Evolutionary conservation across 1,140 invertebrate species (phyloP), one percentile per base, ranked within the genome.

Genomic region (Apis dorsata): DNA sequence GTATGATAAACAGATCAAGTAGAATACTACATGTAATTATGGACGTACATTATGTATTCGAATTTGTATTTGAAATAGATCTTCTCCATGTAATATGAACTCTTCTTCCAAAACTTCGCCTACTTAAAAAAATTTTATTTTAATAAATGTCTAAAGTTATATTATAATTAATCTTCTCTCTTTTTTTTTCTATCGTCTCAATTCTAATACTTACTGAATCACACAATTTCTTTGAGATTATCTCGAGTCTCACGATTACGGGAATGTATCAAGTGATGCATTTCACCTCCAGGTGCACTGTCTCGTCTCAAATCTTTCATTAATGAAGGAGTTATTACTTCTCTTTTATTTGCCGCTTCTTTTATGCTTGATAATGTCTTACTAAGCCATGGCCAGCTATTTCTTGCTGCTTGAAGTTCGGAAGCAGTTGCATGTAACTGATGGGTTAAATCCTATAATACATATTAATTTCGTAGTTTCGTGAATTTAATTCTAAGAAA

Each of bases 381-480:
- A 71, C 97, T 97, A 19, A 99, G 95, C 98, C 98, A 99, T 7
- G 97, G 95, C 95, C 97, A 97, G 51, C 95, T 95, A 78, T 97
- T 97, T 81, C 96, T 96, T 1, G 96, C 96, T 2, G 96, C 95
- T 91, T 97, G 97, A 70, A 98, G 94, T 93, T 99, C 98, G 55
- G 96, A 95, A 53, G 98, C 94, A 0, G 97, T 96, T 1, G 97
- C 95, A 90, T 96, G 97, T 68, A 99, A 94, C 91, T 98, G 97
- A 94, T 99, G 98, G n/a, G 97, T 98, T 60, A 99, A 94, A 93
- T 99, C 98, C 96, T 98, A 93, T 5, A 65, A 75, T 94, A 91
- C 73, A 66, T 63, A 83, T 12, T 10, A 9, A n/a, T 11, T 59
- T 74, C 19, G n/a, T 66, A 4, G 15, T 11, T 59, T 74, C 19